Base-by-base conservation (phyloP, 2,113 vertebrate species). In the Sylvilagus bachmani region DNA sequence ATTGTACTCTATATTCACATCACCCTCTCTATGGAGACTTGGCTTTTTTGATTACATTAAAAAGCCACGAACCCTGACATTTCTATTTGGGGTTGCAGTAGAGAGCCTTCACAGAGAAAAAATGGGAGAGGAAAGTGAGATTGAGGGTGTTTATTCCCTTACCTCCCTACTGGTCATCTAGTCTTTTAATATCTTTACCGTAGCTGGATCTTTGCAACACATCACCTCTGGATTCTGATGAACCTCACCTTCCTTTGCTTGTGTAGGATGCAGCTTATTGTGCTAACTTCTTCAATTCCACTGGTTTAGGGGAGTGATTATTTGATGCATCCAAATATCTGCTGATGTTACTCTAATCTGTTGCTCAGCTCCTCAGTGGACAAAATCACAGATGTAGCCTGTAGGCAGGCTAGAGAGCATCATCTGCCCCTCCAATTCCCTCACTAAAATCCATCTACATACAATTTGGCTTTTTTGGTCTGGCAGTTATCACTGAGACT, bases 21-120 rank as follows among this genome's bases (percentile, higher is more conserved):
- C 80, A 5, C 0, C 10, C 29, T 62, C 10, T 53, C 3, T 49
- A 51, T 73, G 3, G 13, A 83, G 4, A 2, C 6, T 75, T 75
- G 3, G 3, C 5, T 74, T 4, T 61, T 36, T 44, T 0, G 5
- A 53, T n/a, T 64, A 55, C 24, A 31, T 62, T 36, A 69, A 79
- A 33, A 5, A 31, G 53, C 51, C 14, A 84, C 5, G 6, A n/a
- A 5, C 6, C 0, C 10, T 13, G 2, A 51, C 11, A 1, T 67
- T 92, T 87, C 62, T 74, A n/a, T 22, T 64, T 64, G 24, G 6
- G 2, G 13, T 94, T 33, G 1, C 55, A 80, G 2, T 49, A 13
- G 11, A 71, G 4, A 77, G 6, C 1, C 6, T 29, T 58, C 2
- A 17, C 36, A 86, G 13, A 24, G 2, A 71, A 36, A 73, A 55